Evolutionary conservation across 2,797 vertebrate genomes (phyloP).

Genomic region (Otolemur crassicaudatus): DNA sequence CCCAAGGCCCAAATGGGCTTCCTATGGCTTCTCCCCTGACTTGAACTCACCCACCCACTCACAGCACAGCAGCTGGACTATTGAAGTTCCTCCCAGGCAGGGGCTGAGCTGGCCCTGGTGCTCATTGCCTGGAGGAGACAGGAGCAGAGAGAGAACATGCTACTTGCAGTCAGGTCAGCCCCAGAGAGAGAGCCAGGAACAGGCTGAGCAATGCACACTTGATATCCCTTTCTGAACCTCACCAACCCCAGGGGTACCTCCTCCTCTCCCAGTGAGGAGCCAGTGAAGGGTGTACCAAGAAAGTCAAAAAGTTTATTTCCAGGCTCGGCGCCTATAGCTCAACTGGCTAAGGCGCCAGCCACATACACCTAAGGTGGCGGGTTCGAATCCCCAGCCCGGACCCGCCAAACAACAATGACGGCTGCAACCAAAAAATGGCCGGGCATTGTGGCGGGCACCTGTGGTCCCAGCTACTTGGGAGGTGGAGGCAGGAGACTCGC

Average conservation of each 20-base stretch:
- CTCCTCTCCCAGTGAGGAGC: neutral
- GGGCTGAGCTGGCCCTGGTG: neutral
- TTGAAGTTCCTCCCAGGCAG: conserved; percentile 26
- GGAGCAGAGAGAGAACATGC: neutral
- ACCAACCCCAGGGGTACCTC: neutral
- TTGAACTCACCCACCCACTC: conserved; percentile 73
- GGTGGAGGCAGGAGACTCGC: no score
- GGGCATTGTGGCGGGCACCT: no score
- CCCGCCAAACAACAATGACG: no score
- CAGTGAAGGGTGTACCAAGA: neutral
- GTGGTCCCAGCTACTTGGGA: no score
- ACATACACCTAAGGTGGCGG: no score
- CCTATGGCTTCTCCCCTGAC: conserved; percentile 3
- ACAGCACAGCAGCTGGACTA: conserved; percentile 63
- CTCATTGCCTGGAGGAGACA: neutral
- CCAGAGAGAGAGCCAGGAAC: conserved; percentile 25
- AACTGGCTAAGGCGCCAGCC: no score
- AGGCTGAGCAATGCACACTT: neutral
- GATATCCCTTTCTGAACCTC: neutral
- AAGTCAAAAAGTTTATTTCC: neutral
- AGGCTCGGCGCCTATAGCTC: no score
- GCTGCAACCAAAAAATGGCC: no score
- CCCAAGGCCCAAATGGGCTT: conserved; percentile 63
- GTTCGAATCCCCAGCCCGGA: no score
- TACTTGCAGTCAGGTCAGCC: neutral